These are phyloP conservation scores for Pocillopora grandis DNA, from an alignment of 92 coral and sea anemone genomes.

Conservation along the genomic window DNA sequence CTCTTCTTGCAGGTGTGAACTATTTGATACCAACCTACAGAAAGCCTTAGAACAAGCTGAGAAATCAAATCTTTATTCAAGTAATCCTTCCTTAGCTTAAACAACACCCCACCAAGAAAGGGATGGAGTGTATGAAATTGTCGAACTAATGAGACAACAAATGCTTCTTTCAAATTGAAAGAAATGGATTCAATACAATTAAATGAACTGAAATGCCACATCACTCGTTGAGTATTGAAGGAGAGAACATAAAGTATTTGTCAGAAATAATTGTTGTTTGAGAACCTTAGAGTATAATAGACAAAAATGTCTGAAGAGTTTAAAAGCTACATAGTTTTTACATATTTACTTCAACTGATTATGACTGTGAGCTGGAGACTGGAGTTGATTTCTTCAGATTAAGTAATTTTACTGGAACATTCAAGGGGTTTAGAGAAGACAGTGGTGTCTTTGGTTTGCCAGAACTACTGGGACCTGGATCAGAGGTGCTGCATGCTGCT, in stretches of 20 bases:
- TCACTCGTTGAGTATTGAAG: too few relatives aligned
- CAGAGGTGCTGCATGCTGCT: slow-evolving; percentile 1
- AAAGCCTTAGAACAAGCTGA: slow-evolving; percentile 94
- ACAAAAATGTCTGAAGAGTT: too few relatives aligned
- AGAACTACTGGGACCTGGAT: neutral
- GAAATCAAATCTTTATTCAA: slow-evolving; percentile 68
- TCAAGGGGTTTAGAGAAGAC: slow-evolving; percentile 85
- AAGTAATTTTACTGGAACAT: slow-evolving; percentile 82
- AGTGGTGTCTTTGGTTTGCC: slow-evolving; percentile 41
- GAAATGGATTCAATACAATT: too few relatives aligned
- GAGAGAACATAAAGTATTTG: too few relatives aligned
- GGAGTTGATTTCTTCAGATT: slow-evolving; percentile 48
- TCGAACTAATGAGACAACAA: neutral
- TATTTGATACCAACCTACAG: slow-evolving; percentile 89
- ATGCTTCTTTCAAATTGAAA: too few relatives aligned
- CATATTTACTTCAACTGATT: neutral
- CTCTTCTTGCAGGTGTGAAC: slow-evolving; percentile 80
- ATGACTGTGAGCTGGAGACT: neutral
- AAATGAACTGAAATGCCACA: too few relatives aligned
- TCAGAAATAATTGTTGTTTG: too few relatives aligned
- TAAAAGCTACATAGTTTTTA: neutral
- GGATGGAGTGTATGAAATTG: neutral
- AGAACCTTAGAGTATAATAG: too few relatives aligned
- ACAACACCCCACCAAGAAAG: neutral
- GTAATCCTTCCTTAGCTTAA: slow-evolving; percentile 74